Percentiles rank a stretch among this genome's conserved stretches.
Evolutionary conservation across 2,888 invertebrate genomes (phyloP).

Genomic region (Sacculina carcini): DNA sequence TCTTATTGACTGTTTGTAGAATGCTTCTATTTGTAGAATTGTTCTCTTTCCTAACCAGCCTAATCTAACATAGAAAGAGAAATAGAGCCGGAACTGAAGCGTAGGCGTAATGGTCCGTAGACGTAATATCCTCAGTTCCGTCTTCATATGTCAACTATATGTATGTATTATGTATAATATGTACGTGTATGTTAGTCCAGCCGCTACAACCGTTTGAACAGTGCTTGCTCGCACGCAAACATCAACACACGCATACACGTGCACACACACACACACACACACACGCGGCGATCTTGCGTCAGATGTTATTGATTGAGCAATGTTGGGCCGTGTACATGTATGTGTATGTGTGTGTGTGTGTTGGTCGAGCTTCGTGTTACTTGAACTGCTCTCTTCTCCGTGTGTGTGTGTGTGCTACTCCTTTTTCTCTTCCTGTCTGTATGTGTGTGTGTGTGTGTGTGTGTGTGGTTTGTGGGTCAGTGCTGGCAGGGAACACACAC

Average conservation of each 20-base stretch:
- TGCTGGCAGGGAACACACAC: not conserved
- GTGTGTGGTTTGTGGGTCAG: not conserved
- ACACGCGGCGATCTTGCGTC: not conserved
- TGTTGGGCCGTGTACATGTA: not conserved
- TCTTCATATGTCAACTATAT: no score
- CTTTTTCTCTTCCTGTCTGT: not conserved
- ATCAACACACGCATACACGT: slow-evolving; percentile 5
- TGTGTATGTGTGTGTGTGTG: not conserved
- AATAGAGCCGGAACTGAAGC: no score
- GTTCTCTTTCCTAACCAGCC: no score
- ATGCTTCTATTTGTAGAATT: no score
- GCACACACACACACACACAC: slow-evolving; percentile 3
- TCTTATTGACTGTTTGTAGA: no score
- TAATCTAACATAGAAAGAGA: no score
- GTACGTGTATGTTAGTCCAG: no score
- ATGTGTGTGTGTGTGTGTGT: slow-evolving; percentile 2
- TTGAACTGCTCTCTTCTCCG: not conserved
- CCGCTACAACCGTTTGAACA: no score
- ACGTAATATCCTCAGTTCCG: no score
- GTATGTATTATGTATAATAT: no score
- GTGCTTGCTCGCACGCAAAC: no score
- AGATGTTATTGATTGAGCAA: not conserved
- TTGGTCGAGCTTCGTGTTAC: not conserved
- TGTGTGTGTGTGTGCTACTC: not conserved
- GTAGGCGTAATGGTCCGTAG: no score